These are phyloP conservation scores for Ips typographus DNA, from an alignment of 1,140 invertebrate genomes.

Conservation along the genomic window DNA sequence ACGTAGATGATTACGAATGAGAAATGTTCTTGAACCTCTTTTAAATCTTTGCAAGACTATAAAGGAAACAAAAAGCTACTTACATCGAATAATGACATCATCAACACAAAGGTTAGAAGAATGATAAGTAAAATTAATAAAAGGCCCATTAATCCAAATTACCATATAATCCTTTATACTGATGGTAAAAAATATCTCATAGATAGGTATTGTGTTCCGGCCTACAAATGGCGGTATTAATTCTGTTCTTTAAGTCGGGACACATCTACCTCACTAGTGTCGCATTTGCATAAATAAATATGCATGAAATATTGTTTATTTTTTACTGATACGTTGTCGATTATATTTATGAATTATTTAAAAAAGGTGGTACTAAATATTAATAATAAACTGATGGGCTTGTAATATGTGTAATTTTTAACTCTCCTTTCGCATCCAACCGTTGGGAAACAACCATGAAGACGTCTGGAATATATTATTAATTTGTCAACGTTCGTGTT, in stretches of 20 bases:
- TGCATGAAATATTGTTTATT: conserved; percentile 31
- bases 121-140: conserved; percentile 9
- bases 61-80: too few relatives aligned
- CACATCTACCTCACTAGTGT: conserved; percentile 24
- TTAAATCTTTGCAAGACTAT: too few relatives aligned
- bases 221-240: conserved; percentile 28
- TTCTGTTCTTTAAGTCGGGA: conserved; percentile 21
- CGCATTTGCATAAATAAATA: conserved; percentile 30
- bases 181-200: conserved; percentile 8
- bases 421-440: not conserved
- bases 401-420: conserved; percentile 16
- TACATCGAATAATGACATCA: too few relatives aligned
- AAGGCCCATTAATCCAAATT: conserved; percentile 22
- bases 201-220: conserved; percentile 23
- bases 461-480: not conserved
- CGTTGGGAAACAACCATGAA: not conserved
- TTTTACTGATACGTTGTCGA: conserved; percentile 29
- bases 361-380: conserved; percentile 14
- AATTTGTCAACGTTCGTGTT: too few relatives aligned
- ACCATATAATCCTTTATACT: conserved; percentile 14
- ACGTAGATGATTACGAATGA: too few relatives aligned
- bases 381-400: conserved; percentile 8
- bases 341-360: conserved; percentile 30
- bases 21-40: too few relatives aligned
- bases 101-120: too few relatives aligned